Percentiles rank a stretch among this genome's conserved stretches.
These are phyloP conservation scores for Otus scops DNA, from an alignment of 2,797 vertebrate species.

Conservation along the genomic window DNA sequence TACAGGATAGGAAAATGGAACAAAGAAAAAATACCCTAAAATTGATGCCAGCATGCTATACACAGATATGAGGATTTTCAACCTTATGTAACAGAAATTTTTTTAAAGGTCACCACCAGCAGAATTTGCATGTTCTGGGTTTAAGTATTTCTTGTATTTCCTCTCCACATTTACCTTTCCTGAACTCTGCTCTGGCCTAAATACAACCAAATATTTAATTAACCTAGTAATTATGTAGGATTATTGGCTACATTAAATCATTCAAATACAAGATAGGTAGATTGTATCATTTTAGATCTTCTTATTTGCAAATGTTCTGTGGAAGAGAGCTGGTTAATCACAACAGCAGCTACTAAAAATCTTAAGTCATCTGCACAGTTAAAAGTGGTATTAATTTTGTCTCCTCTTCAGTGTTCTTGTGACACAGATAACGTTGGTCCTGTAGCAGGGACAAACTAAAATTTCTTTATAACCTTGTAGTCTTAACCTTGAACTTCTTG, in stretches of 20 bases:
- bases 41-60: neutral
- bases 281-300: neutral
- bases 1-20: slow-evolving; percentile 23
- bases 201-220: slow-evolving; percentile 15
- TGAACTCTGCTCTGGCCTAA: neutral
- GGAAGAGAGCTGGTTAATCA: neutral
- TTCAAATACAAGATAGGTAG: neutral
- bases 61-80: neutral
- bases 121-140: neutral
- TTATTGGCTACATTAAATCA: neutral
- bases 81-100: slow-evolving; percentile 26
- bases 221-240: slow-evolving; percentile 4
- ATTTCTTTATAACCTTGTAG: neutral
- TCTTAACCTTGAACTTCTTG: neutral
- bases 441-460: neutral
- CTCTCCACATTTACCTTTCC: slow-evolving; percentile 8
- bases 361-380: neutral
- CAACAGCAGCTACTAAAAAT: neutral
- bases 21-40: neutral
- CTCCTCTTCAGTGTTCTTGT: neutral
- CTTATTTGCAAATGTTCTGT: neutral
- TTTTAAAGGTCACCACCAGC: slow-evolving; percentile 35
- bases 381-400: neutral
- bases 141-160: slow-evolving; percentile 35
- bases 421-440: neutral